phyloP scores from a whole-genome alignment of 1,140 invertebrate species.

The Berghia stephanieae region DNA sequence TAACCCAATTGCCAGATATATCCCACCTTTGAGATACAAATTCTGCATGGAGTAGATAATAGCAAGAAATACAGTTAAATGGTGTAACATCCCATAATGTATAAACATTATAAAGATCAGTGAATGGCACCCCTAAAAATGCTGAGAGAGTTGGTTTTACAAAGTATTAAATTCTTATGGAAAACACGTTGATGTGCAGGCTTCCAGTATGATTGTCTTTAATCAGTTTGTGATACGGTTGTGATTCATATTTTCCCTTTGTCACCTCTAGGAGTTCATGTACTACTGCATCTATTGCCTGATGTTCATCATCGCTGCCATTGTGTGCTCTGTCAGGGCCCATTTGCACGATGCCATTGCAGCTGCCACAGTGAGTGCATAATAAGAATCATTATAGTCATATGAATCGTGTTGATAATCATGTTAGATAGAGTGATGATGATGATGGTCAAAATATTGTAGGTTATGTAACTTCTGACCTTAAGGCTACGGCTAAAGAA shows the following conservation, averaged over 20 bases:
- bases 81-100: no score
- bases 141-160: not conserved
- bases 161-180: not conserved
- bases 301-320: slow-evolving; percentile 68
- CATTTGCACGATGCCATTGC: slow-evolving; percentile 36
- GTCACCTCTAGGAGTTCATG: slow-evolving; percentile 73
- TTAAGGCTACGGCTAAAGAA: no score
- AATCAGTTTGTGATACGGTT: not conserved
- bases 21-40: no score
- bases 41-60: no score
- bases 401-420: not conserved
- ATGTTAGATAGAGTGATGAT: not conserved
- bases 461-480: no score
- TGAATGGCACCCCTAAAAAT: no score
- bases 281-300: slow-evolving; percentile 78
- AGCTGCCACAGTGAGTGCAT: slow-evolving; percentile 46
- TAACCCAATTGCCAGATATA: no score
- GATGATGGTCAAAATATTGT: not conserved
- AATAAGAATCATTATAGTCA: not conserved
- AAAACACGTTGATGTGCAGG: not conserved
- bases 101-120: no score
- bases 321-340: slow-evolving; percentile 48
- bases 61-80: no score
- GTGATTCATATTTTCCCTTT: not conserved
- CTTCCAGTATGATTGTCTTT: not conserved